A percentile compares a stretch with the other conserved stretches of the same genome.
Conservation (phyloP, 2,888 invertebrate genomes). For the Metellina segmentata region DNA sequence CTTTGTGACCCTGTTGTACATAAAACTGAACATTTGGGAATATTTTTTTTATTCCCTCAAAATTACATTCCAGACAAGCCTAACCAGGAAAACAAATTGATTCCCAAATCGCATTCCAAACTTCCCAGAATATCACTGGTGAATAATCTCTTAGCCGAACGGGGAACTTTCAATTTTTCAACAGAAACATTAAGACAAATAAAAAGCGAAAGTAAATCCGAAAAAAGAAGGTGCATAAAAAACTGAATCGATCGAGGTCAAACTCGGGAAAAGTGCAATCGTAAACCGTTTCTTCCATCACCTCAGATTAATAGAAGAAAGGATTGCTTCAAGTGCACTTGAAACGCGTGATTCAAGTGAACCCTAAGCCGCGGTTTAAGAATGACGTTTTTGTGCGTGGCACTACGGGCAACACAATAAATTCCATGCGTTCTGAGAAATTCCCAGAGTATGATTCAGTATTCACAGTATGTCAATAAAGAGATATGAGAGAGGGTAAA, state of each 20-base stretch:
- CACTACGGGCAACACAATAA: conserved; percentile 39
- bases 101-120: no score
- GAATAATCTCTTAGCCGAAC: no score
- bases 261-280: conserved; percentile 63
- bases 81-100: no score
- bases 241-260: conserved; percentile 52
- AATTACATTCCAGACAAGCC: no score
- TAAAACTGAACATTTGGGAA: no score
- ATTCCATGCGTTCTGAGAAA: conserved; percentile 46
- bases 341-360: conserved; percentile 49
- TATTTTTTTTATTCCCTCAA: no score
- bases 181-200: no score
- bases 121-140: no score
- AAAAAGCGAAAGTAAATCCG: not conserved
- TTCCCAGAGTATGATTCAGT: conserved; percentile 44
- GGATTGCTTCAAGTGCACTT: conserved; percentile 61
- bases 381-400: conserved; percentile 46
- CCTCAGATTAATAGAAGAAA: conserved; percentile 64
- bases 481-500: conserved; percentile 44
- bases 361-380: conserved; percentile 23
- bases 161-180: no score
- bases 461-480: conserved; percentile 57
- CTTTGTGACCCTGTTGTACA: no score
- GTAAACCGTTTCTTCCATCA: conserved; percentile 58
- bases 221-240: not conserved